phyloP scores from a whole-genome alignment of 2,797 vertebrate genomes.

The Rhincodon typus region DNA sequence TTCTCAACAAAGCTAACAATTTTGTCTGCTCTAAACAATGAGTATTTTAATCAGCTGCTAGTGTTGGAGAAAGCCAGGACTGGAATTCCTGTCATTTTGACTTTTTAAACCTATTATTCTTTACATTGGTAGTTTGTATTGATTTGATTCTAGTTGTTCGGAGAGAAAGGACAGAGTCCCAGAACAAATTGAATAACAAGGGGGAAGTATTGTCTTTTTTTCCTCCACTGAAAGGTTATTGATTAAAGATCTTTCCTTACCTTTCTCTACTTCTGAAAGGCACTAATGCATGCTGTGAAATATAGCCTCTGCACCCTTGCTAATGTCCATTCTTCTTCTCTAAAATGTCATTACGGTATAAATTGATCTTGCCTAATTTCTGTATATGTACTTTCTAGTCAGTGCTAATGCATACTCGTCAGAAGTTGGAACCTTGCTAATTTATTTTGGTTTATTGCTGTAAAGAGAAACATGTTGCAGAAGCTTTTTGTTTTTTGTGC shows the following conservation, averaged over 20 bases:
- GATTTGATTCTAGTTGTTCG: neutral
- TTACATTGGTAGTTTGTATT: neutral
- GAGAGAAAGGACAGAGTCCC: neutral
- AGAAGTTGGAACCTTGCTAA: neutral
- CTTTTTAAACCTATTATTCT: neutral
- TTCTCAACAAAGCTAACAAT: neutral
- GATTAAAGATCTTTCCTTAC: neutral
- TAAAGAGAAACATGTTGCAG: too few species aligned
- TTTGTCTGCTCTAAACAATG: neutral
- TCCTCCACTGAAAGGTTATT: neutral
- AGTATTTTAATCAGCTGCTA: neutral
- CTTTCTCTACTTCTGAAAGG: neutral
- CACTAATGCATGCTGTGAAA: neutral
- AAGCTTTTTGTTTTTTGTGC: too few species aligned
- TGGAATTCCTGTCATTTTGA: neutral
- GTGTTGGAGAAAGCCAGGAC: neutral
- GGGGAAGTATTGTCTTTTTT: neutral
- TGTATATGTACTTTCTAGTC: neutral
- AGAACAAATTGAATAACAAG: neutral
- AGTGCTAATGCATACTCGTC: neutral
- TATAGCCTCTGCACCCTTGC: neutral
- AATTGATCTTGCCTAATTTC: neutral
- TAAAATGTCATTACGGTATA: neutral
- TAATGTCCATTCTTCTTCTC: neutral
- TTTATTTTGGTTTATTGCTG: neutral